A percentile compares a stretch with the other conserved stretches of the same genome.
Conservation (phyloP, 2,113 vertebrate genomes). For the Anguilla japonica region DNA sequence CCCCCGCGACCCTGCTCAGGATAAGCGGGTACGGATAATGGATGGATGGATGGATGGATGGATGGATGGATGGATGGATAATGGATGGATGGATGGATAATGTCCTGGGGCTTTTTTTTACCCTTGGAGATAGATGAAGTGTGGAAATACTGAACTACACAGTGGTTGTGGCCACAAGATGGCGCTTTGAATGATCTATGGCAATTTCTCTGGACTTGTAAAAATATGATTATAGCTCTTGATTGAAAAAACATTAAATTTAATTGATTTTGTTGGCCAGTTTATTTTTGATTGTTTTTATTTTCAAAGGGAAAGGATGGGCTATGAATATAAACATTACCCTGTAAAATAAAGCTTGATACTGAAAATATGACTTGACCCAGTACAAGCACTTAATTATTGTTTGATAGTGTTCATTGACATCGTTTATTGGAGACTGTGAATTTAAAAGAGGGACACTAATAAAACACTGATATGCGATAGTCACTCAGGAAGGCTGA, state of each 20-base stretch:
- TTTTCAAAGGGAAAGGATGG: not conserved
- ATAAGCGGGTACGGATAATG: too few species aligned
- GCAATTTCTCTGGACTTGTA: not conserved
- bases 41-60: not conserved
- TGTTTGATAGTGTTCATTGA: too few species aligned
- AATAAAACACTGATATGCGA: too few species aligned
- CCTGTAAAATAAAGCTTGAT: not conserved
- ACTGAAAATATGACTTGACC: not conserved
- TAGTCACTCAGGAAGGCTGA: too few species aligned
- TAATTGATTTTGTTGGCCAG: not conserved
- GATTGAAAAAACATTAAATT: not conserved
- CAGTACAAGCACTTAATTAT: too few species aligned
- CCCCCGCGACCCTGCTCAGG: too few species aligned
- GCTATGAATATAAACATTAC: not conserved
- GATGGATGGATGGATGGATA: not conserved
- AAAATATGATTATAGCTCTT: not conserved
- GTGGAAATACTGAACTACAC: not conserved
- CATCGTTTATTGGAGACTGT: too few species aligned
- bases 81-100: not conserved
- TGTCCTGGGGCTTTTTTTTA: not conserved
- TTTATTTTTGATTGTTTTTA: not conserved
- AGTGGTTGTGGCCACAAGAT: not conserved
- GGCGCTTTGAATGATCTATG: constrained; percentile 1
- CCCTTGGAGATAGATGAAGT: not conserved
- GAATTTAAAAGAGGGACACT: too few species aligned